Evolutionary conservation across 2,797 vertebrate genomes (phyloP).

Genomic region (Vultur gryphus): DNA sequence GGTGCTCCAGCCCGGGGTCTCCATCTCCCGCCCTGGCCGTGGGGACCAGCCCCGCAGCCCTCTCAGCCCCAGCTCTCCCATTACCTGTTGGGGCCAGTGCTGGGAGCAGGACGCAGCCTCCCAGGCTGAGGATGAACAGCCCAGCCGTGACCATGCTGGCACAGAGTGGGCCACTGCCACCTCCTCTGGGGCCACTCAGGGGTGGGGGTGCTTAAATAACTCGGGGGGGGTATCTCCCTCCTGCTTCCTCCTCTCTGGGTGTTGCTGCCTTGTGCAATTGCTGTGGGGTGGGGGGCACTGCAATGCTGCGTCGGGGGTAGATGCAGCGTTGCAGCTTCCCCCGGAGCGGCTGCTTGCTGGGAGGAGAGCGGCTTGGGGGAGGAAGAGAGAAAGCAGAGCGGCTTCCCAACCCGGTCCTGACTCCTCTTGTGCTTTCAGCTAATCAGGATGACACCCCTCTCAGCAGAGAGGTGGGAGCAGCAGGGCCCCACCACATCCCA

Average conservation of each 20-base stretch:
- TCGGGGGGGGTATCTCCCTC: background rate
- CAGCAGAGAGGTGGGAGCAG: background rate
- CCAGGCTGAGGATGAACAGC: slow-evolving; percentile 21
- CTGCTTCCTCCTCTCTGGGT: background rate
- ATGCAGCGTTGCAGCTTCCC: background rate
- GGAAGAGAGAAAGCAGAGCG: background rate
- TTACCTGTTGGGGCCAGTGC: background rate
- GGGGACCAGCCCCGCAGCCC: background rate
- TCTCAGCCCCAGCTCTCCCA: background rate
- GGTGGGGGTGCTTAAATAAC: background rate
- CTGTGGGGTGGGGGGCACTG: background rate
- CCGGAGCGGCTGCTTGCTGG: background rate
- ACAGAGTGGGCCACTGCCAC: background rate
- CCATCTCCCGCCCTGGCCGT: background rate
- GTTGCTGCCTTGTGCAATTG: slow-evolving; percentile 23
- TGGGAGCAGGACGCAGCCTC: background rate
- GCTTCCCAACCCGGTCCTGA: background rate
- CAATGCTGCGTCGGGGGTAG: background rate
- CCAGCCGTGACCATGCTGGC: background rate
- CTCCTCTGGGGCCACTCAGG: background rate
- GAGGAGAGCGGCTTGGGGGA: background rate
- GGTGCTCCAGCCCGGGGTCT: rapidly evolving
- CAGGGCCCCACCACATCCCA: background rate
- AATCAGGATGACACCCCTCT: background rate
- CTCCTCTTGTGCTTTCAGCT: background rate